A percentile compares a stretch with the other conserved stretches of the same genome.
These are phyloP conservation scores for Gulo gulo DNA, from an alignment of 2,113 vertebrate species.

Conservation along the genomic window DNA sequence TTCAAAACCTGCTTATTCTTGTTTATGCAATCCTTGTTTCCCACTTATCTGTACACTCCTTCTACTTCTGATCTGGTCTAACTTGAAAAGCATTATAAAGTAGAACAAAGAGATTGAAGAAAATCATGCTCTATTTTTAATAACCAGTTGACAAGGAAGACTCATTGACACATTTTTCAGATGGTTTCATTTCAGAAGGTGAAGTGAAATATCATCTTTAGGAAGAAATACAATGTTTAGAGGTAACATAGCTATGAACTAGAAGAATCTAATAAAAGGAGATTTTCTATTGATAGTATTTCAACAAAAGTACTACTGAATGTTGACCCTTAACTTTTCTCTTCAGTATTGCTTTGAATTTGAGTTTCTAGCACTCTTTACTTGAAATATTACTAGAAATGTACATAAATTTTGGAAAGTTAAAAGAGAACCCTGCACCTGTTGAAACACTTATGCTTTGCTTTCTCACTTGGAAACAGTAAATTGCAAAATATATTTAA, in stretches of 20 bases:
- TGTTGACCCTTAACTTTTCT: not conserved
- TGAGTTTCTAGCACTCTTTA: not conserved
- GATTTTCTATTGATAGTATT: not conserved
- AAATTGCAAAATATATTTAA: not conserved
- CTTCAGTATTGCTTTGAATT: not conserved
- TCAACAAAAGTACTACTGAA: not conserved
- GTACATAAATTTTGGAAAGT: not conserved
- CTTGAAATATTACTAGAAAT: not conserved
- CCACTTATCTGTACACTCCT: not conserved
- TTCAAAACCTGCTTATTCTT: not conserved
- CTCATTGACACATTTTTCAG: not conserved
- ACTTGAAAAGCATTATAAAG: not conserved
- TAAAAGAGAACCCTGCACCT: not conserved
- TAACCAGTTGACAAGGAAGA: not conserved
- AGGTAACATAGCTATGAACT: not conserved
- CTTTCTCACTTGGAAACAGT: not conserved
- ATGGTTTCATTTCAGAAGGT: not conserved
- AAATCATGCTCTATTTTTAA: not conserved
- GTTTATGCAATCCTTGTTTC: not conserved
- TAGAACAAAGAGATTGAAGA: not conserved
- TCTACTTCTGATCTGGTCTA: not conserved
- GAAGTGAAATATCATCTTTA: not conserved
- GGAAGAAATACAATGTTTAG: not conserved
- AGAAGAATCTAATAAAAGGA: not conserved
- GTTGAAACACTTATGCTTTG: not conserved